Evolutionary conservation across 1,140 invertebrate genomes (phyloP).

Genomic region (Hypsibius dujardini): DNA sequence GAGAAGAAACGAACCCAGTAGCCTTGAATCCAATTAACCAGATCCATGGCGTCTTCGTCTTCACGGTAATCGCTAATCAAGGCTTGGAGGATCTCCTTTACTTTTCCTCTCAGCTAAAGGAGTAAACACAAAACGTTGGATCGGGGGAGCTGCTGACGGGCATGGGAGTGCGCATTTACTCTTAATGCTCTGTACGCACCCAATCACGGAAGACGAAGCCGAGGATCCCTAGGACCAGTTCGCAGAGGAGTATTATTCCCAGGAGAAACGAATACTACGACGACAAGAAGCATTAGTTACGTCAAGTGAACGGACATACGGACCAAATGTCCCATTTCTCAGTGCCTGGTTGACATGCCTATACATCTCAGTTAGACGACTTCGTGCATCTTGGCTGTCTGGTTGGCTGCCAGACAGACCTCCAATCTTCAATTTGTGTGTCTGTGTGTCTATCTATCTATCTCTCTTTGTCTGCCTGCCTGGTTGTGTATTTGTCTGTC

Average conservation of each 20-base stretch:
- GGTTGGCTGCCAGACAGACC: too few relatives aligned
- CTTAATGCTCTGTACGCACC: conserved; percentile 40
- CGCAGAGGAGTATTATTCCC: conserved; percentile 64
- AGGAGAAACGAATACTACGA: conserved; percentile 82
- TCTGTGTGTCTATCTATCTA: too few relatives aligned
- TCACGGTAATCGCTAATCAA: conserved; percentile 90
- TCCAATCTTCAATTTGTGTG: too few relatives aligned
- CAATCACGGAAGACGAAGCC: conserved; percentile 92
- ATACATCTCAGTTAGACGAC: too few relatives aligned
- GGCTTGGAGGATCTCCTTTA: conserved; percentile 69
- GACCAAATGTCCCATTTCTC: too few relatives aligned
- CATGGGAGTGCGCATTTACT: too few relatives aligned
- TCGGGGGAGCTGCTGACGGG: too few relatives aligned
- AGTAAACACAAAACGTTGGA: conserved; percentile 13
- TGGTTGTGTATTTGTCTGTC: too few relatives aligned
- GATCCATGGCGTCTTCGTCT: conserved; percentile 89
- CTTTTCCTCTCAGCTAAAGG: conserved; percentile 65
- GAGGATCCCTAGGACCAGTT: conserved; percentile 72
- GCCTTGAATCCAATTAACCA: conserved; percentile 96
- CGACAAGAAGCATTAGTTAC: not conserved
- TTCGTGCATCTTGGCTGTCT: too few relatives aligned
- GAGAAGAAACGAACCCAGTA: conserved; percentile 55
- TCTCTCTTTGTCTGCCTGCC: too few relatives aligned
- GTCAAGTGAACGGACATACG: too few relatives aligned
- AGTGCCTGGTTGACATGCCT: too few relatives aligned